Evolutionary conservation across 2,797 vertebrate species (phyloP), one percentile per base, ranked within the genome.

Genomic region (Hyperoplus immaculatus): DNA sequence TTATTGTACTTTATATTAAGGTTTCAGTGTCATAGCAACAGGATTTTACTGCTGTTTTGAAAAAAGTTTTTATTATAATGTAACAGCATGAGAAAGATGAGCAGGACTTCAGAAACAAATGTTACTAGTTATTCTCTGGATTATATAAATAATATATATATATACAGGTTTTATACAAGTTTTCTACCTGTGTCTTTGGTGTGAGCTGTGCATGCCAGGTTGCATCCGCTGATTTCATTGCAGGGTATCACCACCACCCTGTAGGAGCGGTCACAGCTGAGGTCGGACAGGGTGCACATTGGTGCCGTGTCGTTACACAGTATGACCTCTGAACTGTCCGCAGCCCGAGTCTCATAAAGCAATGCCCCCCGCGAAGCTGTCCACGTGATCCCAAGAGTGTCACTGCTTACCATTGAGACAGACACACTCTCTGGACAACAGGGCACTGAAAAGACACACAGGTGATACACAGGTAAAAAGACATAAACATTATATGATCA

Each of bases 221-320:
- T 97, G 91, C 95, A 96, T 49, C 96, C 96, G 0, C 95, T 91
- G 57, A 94, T 78, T 54, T 97, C 98, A 1, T 95, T 98, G 92
- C 97, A 96, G 16, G 97, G 96, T 1, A 60, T 88, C 47, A 99
- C 96, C 0, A 94, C 88, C 85, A 98, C 83, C 0, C 83, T 95
- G 89, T 98, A 98, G 50, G 58, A 51, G 3, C 90, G 95, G 93
- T 96, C 88, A 72, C 98, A 98, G 16, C 39, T 89, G 63, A 99
- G 96, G 60, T 96, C 95, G 0, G 97, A 97, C 41, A 98, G 94
- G 2, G 95, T 96, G 41, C 97, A 98, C 2, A 94, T 79, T 0
- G 97, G 90, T 0, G 96, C 92, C 0, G 97, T 97, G 93, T 97
- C 96, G 0, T 96, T 97, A 89, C 98, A 98, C 3, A 95, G 91